Evolutionary conservation across 2,797 vertebrate genomes (phyloP).

Genomic region (Bufotes viridis): DNA sequence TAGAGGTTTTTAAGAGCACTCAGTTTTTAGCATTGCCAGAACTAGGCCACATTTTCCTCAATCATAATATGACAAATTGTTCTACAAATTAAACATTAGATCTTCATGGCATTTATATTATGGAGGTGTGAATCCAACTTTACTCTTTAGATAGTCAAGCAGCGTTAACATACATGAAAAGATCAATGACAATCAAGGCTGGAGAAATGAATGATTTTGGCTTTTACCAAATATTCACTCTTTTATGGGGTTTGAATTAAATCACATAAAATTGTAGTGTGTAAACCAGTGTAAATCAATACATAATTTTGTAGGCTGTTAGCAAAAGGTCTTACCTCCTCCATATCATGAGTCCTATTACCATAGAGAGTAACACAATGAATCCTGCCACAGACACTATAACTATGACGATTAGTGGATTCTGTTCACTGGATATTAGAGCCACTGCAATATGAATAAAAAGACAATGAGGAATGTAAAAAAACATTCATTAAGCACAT

Average conservation of each 20-base stretch:
- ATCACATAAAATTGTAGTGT: not conserved
- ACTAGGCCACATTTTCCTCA: not conserved
- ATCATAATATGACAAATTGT: not conserved
- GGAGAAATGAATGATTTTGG: too few relatives aligned
- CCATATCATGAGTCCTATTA: constrained; percentile 86
- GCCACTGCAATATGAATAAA: constrained; percentile 75
- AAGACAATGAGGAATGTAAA: not conserved
- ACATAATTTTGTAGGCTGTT: not conserved
- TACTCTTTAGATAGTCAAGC: too few relatives aligned
- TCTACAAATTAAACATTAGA: too few relatives aligned
- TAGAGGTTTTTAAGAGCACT: too few relatives aligned
- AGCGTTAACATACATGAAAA: too few relatives aligned
- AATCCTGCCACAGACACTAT: constrained; percentile 88
- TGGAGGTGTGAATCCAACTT: too few relatives aligned
- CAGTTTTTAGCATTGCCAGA: too few relatives aligned
- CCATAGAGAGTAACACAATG: constrained; percentile 86
- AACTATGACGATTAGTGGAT: constrained; percentile 81
- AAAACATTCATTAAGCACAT: not conserved
- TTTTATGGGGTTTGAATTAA: not conserved
- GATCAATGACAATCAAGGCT: too few relatives aligned
- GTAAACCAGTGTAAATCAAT: not conserved
- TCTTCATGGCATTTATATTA: too few relatives aligned
- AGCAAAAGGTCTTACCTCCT: constrained; percentile 80
- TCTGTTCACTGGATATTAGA: constrained; percentile 87
- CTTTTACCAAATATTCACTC: too few relatives aligned